Base-by-base conservation (phyloP, 2,113 vertebrate species). In the Myocastor coypus region DNA sequence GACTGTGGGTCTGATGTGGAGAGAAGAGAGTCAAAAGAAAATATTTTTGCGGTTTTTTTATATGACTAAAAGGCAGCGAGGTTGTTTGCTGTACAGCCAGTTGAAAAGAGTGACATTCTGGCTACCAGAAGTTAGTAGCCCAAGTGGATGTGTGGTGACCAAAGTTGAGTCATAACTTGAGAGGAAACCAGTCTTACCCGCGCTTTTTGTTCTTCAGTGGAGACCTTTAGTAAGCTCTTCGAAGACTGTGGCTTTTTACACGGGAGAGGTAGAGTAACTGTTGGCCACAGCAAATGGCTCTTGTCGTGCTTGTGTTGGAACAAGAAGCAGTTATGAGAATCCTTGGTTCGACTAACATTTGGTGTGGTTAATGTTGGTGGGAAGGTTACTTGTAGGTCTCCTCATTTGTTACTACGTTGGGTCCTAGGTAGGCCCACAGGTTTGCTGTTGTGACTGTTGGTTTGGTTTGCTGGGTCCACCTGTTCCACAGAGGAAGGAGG, bases 11-110 rank as follows among this genome's bases (percentile, higher is more conserved):
- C 96, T 96, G 82, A 98, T 98, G 97, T 93, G 96, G 92, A 90
- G 94, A 97, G 68, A 89, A 96, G 63, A 97, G 84, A 97, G 96
- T 94, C 92, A 97, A 97, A 98, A 98, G 94, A 96, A 97, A 97
- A 97, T 97, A 75, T 94, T 57, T 85, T 97, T 98, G 96, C 97
- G 97, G 97, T 94, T 98, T 98, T 98, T 98, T 97, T 98, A 71
- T 97, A 98, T 97, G 95, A 97, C 97, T 95, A 95, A 97, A 95
- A 97, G 94, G 94, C 82, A 96, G 97, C 50, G 4, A 85, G 77
- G 71, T 88, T 97, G 94, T 97, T 97, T 96, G 96, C 95, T 96
- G 84, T 42, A 97, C 95, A 93, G 94, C 96, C 94, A n/a, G 92
- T 96, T 96, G 95, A 97, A 87, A 95, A 96, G 96, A 96, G 82